Percentiles rank a stretch among this genome's conserved stretches.
These are phyloP conservation scores for Vanacampus margaritifer DNA, from an alignment of 2,113 vertebrate genomes.

Conservation along the genomic window DNA sequence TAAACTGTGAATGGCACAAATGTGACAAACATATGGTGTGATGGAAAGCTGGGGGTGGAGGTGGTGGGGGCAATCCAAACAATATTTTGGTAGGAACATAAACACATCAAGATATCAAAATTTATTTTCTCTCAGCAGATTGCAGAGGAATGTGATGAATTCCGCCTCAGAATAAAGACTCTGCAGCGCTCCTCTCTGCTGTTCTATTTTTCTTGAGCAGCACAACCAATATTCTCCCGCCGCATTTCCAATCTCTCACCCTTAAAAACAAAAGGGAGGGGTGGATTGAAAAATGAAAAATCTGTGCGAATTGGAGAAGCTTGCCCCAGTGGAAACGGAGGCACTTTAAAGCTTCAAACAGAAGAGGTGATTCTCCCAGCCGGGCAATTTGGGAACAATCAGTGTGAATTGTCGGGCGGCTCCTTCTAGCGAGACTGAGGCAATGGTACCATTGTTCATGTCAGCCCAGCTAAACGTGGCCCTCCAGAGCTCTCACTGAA, in stretches of 20 bases:
- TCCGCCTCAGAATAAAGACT: slow-evolving; percentile 17
- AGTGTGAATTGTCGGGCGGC: slow-evolving; percentile 55
- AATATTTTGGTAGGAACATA: slow-evolving; percentile 12
- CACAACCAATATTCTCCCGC: slow-evolving; percentile 38
- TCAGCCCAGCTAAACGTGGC: slow-evolving; percentile 49
- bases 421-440: slow-evolving; percentile 37
- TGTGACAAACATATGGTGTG: slow-evolving; percentile 15
- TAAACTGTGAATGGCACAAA: slow-evolving; percentile 4
- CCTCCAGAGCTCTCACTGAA: slow-evolving; percentile 12
- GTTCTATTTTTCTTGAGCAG: slow-evolving; percentile 36
- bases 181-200: slow-evolving; percentile 8
- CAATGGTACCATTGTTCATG: slow-evolving; percentile 59
- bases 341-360: slow-evolving; percentile 62
- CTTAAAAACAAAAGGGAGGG: slow-evolving; percentile 22
- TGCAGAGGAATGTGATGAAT: slow-evolving; percentile 32
- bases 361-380: slow-evolving; percentile 62
- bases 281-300: slow-evolving; percentile 36
- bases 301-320: slow-evolving; percentile 35
- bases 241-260: slow-evolving; percentile 19
- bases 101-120: slow-evolving; percentile 13
- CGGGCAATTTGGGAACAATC: slow-evolving; percentile 71
- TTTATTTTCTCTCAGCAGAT: slow-evolving; percentile 24
- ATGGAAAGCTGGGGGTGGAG: background rate
- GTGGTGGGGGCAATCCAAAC: background rate
- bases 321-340: slow-evolving; percentile 54